Evolutionary conservation across 2,113 vertebrate species (phyloP), one percentile per base, ranked within the genome.

Genomic region (Dendrocopos noguchii): DNA sequence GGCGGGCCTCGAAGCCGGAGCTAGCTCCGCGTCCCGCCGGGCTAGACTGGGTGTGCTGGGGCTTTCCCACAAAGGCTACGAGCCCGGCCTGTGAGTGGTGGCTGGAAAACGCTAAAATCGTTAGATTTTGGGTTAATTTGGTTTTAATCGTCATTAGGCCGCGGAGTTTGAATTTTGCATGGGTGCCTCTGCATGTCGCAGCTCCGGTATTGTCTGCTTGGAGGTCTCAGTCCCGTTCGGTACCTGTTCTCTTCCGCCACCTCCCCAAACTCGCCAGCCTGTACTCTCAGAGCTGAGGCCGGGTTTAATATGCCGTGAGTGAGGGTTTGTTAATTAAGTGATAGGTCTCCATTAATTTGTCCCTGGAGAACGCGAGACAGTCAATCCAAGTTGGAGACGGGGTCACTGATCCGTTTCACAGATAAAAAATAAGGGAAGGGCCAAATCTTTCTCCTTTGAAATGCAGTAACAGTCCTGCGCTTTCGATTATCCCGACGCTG

Each of bases 301-400:
- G 65, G 33, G 12, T 95, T 93, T 68, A 94, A 96, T 90, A 95
- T 52, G 95, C 96, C 95, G 84, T 87, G 96, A 95, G 96, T 92
- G 94, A 97, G 95, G 97, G 97, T 97, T 98, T 98, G 97, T 97
- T 98, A 98, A 99, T 99, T 98, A 99, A 98, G 98, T 98, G 98
- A 97, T 98, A 98, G 96, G 97, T 98, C 97, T 98, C 97, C 96
- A 98, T 98, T 98, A 98, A 99, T 98, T 98, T 97, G 97, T 98
- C 98, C 98, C 98, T 96, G 94, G 98, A 98, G 98, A 97, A 97
- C 71, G 90, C 91, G 86, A 97, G 94, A 94, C 96, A 98, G 98
- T 98, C 98, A 97, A 98, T 98, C 97, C 97, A 94, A 93, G 95
- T 92, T 94, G 79, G 91, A 97, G 97, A 94, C 93, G 95, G 94